phyloP scores from a whole-genome alignment of 35 echinoderm and acorn worm genomes.

The Apostichopus japonicus region DNA sequence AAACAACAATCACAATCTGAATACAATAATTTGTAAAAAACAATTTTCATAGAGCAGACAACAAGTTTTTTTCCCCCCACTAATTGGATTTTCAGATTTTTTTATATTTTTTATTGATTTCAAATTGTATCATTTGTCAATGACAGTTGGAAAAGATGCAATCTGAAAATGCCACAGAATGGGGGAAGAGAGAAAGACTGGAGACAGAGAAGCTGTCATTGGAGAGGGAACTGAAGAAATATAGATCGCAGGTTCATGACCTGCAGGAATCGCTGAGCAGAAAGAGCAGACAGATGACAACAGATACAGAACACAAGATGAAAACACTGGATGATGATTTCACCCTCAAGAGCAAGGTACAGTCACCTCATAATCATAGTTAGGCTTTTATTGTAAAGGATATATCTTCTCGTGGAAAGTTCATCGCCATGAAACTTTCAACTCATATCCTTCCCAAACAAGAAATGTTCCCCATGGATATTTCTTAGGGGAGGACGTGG shows the following conservation, averaged over 20 bases:
- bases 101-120: too few relatives aligned
- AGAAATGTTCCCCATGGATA: too few relatives aligned
- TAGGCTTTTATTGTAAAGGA: not conserved
- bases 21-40: too few relatives aligned
- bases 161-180: slow-evolving; percentile 89
- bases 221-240: slow-evolving; percentile 89
- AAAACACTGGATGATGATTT: slow-evolving; percentile 77
- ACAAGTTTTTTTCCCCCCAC: too few relatives aligned
- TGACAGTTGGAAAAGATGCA: slow-evolving; percentile 86
- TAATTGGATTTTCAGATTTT: too few relatives aligned
- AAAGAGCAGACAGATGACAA: slow-evolving; percentile 75
- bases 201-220: slow-evolving; percentile 92
- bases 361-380: not conserved
- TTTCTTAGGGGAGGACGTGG: too few relatives aligned
- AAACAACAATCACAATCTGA: too few relatives aligned
- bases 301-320: slow-evolving; percentile 71
- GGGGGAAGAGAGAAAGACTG: slow-evolving; percentile 90
- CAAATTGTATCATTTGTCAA: too few relatives aligned
- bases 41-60: too few relatives aligned
- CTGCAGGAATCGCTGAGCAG: slow-evolving; percentile 68
- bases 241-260: slow-evolving; percentile 75
- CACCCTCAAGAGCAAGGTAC: slow-evolving; percentile 73
- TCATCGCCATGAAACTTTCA: too few relatives aligned
- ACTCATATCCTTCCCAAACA: too few relatives aligned
- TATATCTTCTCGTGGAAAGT: too few relatives aligned